These are phyloP conservation scores for Meloidogyne floridensis DNA, from an alignment of 1,140 invertebrate genomes.

Conservation along the genomic window DNA sequence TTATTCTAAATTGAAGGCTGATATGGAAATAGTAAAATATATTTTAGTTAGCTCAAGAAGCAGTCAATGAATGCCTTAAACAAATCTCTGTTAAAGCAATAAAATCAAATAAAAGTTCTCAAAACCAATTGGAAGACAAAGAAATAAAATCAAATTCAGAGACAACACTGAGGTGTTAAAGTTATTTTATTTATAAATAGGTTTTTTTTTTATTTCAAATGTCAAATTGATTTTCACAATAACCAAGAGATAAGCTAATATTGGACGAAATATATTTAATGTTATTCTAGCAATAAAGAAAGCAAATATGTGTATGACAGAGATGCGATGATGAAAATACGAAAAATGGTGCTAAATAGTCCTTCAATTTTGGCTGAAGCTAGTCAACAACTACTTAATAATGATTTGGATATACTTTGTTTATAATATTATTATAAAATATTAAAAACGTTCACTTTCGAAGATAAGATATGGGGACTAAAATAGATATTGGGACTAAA, in stretches of 20 bases:
- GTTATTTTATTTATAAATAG: too few relatives aligned
- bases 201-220: background rate
- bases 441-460: too few relatives aligned
- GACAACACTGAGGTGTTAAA: background rate
- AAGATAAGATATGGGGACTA: too few relatives aligned
- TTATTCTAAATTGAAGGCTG: too few relatives aligned
- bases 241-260: too few relatives aligned
- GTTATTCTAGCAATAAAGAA: background rate
- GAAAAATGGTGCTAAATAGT: background rate
- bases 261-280: background rate
- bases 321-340: background rate
- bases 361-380: background rate
- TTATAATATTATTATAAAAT: background rate
- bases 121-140: background rate
- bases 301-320: background rate
- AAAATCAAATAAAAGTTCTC: background rate
- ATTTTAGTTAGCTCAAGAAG: slow-evolving; percentile 7
- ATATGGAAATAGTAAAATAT: too few relatives aligned
- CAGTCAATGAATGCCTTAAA: background rate
- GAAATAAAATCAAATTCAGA: background rate
- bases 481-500: too few relatives aligned
- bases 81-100: background rate
- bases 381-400: background rate
- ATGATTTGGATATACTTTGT: background rate
- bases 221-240: too few relatives aligned